Base-by-base conservation (phyloP, 2,888 invertebrate species). In the Acleris cristana region DNA sequence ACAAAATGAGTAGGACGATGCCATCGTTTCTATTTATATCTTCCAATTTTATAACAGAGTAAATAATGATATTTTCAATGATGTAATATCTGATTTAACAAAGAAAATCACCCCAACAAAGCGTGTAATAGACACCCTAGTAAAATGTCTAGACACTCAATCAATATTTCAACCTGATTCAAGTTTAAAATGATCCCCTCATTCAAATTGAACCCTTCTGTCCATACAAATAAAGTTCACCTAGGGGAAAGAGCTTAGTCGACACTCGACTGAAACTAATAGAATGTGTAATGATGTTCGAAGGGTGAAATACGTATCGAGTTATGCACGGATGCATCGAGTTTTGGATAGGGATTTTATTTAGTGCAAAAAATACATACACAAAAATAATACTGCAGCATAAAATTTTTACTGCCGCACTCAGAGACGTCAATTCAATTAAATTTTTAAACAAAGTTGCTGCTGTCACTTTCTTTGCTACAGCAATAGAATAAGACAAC, bases 261-360 rank as follows among this genome's bases (percentile, higher is more conserved):
- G 49, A 63, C 64, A 48, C 18, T 70, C 66, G 67, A 70, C 76
- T 79, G 76, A 77, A 77, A 79, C 76, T 78, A 80, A 80, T 82
- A 79, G 82, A 82, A 83, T 83, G 57, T 59, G 67, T 73, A 80
- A 83, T 81, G 77, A 76, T 48, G 48, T 48, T 48, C 74, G 55
- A 70, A 52, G 52, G 65, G 51, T 23, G 30, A n/a, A 79, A 77
- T 75, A 73, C 70, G 75, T 74, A 64, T 72, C 21, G 23, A 16
- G 44, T 66, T 62, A 23, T 6, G 18, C 10, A 8, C 10, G 30
- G 40, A 14, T 21, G 51, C 51, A 18, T 51, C 51, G 12, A 51
- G 48, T 48, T 18, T 16, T 8, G 48, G 48, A 48, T 48, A 48
- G 16, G 48, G 48, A 48, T n/a, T 8, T 21, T 3, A 10, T 8